A percentile compares a stretch with the other conserved stretches of the same genome.
These are phyloP conservation scores for Imbricaverruca yamaguchii DNA, from an alignment of 2,888 invertebrate species.

Conservation along the genomic window DNA sequence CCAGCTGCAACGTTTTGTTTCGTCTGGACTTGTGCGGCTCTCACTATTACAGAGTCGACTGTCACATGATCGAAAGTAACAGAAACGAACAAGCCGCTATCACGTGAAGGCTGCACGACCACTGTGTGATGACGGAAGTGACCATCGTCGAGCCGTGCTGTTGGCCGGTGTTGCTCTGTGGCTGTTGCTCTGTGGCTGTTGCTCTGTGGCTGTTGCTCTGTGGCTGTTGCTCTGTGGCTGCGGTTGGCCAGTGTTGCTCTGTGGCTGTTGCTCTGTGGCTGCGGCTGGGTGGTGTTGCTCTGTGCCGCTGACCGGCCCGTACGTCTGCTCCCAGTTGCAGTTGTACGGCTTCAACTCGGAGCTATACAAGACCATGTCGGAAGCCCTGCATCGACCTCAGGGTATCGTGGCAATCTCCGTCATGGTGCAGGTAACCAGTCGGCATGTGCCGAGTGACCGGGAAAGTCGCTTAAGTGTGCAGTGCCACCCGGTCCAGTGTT, in stretches of 20 bases:
- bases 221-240: not conserved
- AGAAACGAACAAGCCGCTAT: too few relatives aligned
- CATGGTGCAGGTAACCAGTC: conserved; percentile 72
- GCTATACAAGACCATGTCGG: conserved; percentile 55
- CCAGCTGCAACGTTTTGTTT: too few relatives aligned
- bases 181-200: not conserved
- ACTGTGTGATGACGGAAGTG: too few relatives aligned
- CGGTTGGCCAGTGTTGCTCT: not conserved
- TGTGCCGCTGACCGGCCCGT: not conserved
- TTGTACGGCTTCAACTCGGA: conserved; percentile 95
- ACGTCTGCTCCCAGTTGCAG: conserved; percentile 66
- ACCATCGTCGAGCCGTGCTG: too few relatives aligned
- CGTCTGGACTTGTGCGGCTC: too few relatives aligned
- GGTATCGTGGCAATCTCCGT: conserved; percentile 91
- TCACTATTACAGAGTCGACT: too few relatives aligned
- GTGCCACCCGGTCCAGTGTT: too few relatives aligned
- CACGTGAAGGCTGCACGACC: too few relatives aligned
- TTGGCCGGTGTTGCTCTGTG: not conserved
- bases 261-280: not conserved
- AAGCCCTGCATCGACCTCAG: conserved; percentile 57
- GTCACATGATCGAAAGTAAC: too few relatives aligned
- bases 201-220: not conserved
- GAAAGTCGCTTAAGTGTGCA: too few relatives aligned
- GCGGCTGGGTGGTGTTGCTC: not conserved
- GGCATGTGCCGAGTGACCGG: too few relatives aligned